phyloP scores from a whole-genome alignment of 2,797 vertebrate species.

The Myotis planiceps region DNA sequence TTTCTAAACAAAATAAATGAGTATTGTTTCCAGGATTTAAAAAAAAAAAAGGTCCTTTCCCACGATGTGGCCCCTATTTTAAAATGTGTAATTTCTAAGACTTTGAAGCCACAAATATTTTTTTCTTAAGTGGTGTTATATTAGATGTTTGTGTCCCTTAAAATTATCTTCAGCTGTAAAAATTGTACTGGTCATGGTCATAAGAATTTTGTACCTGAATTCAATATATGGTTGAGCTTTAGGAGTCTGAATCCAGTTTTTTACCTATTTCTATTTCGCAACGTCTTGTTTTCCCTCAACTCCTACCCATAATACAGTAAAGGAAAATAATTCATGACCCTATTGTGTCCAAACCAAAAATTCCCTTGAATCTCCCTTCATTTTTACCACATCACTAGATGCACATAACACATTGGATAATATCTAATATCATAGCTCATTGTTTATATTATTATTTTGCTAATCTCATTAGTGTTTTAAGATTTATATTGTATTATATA shows the following conservation, averaged over 20 bases:
- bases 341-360: conserved; percentile 9
- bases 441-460: conserved; percentile 1
- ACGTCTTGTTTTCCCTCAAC: background rate
- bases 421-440: background rate
- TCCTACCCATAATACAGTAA: background rate
- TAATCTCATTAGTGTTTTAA: background rate
- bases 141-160: background rate
- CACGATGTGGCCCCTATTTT: background rate
- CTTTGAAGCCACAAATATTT: background rate
- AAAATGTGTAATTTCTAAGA: conserved; percentile 31
- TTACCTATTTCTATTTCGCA: background rate
- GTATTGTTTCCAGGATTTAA: background rate
- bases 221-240: background rate
- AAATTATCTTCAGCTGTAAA: background rate
- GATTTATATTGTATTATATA: conserved; percentile 1
- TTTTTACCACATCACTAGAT: background rate
- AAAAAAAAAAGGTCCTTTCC: too few species aligned
- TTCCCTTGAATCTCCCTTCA: background rate
- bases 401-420: background rate
- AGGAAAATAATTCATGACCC: conserved; percentile 19
- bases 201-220: conserved; percentile 35
- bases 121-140: conserved; percentile 10
- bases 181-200: background rate
- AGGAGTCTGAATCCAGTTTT: background rate
- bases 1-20: background rate